These are phyloP conservation scores for Volucella zonaria DNA, from an alignment of 2,888 invertebrate species.

Conservation along the genomic window DNA sequence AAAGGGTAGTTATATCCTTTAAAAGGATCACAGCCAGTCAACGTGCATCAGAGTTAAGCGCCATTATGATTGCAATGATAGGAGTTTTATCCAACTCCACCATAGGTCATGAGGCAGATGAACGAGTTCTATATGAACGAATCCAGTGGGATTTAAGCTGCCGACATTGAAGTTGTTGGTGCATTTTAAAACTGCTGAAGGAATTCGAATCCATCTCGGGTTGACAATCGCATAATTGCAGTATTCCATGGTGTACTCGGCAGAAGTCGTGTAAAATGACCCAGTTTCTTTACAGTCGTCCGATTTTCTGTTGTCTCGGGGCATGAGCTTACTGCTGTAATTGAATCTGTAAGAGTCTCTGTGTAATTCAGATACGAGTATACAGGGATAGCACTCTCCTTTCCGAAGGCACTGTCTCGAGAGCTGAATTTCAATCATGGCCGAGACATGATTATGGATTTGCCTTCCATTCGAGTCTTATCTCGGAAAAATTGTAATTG, in stretches of 20 bases:
- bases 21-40: not conserved
- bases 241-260: conserved; percentile 18
- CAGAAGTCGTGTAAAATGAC: conserved; percentile 35
- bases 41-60: conserved; percentile 4
- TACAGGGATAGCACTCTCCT: conserved; percentile 2
- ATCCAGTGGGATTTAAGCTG: not conserved
- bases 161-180: not conserved
- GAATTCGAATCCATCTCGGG: not conserved
- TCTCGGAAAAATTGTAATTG: conserved; percentile 47
- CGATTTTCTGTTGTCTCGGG: not conserved
- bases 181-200: not conserved
- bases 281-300: conserved; percentile 22
- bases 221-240: conserved; percentile 32
- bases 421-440: conserved; percentile 43
- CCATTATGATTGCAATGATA: conserved; percentile 25
- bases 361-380: not conserved
- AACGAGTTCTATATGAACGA: not conserved
- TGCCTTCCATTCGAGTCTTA: conserved; percentile 21
- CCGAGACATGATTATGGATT: not conserved
- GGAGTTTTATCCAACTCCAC: not conserved
- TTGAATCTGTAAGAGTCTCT: not conserved
- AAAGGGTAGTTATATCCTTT: not conserved
- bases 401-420: conserved; percentile 2
- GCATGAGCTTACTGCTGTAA: not conserved
- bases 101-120: not conserved